A percentile compares a stretch with the other conserved stretches of the same genome.
phyloP scores from a whole-genome alignment of 2,888 invertebrate species.

The Xestoiulus laeticollis region DNA sequence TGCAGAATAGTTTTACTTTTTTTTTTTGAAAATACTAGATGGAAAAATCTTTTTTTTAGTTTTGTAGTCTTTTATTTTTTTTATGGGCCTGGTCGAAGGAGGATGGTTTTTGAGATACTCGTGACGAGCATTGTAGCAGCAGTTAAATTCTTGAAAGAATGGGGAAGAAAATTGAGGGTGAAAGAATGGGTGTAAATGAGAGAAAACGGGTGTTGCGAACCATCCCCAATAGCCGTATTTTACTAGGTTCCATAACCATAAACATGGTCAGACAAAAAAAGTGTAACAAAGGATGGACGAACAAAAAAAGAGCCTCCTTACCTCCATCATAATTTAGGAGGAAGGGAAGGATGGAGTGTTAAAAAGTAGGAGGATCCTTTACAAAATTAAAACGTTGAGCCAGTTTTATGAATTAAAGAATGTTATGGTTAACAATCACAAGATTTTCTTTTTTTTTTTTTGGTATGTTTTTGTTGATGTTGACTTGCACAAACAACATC shows the following conservation, averaged over 20 bases:
- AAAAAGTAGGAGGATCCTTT: background rate
- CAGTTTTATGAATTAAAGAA: background rate
- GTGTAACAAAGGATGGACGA: constrained; percentile 23
- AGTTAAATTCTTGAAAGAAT: constrained; percentile 39
- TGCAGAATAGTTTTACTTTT: constrained; percentile 25
- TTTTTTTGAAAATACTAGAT: constrained; percentile 23
- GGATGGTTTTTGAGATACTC: background rate
- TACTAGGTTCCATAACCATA: constrained; percentile 43
- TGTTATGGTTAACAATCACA: background rate
- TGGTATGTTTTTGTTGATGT: background rate
- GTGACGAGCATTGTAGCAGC: constrained; percentile 30
- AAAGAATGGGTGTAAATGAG: constrained; percentile 43
- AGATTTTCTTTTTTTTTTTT: background rate
- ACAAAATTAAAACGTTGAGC: background rate
- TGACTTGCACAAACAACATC: background rate
- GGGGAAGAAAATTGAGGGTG: constrained; percentile 41
- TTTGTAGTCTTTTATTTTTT: background rate
- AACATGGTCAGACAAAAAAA: background rate
- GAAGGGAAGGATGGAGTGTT: background rate
- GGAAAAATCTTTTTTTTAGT: constrained; percentile 8
- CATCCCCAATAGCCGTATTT: constrained; percentile 5
- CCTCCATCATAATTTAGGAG: background rate
- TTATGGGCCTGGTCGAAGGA: background rate
- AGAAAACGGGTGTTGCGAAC: constrained; percentile 13
- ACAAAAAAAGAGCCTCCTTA: background rate